Evolutionary conservation across 2,797 vertebrate species (phyloP).

Genomic region (Buphagus erythrorhynchus): DNA sequence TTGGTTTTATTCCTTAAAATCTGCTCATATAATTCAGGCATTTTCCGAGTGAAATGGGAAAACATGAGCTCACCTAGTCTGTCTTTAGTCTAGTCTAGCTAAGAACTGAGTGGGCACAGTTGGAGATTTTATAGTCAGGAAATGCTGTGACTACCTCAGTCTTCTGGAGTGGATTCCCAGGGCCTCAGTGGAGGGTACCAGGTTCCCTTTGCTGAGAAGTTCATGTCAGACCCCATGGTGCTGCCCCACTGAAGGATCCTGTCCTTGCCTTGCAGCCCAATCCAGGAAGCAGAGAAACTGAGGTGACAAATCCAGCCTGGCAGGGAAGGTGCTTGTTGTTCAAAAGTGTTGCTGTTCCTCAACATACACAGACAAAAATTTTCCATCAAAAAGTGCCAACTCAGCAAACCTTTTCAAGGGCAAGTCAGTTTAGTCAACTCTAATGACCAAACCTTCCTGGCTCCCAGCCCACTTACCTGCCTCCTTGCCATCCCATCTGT

Average conservation of each 20-base stretch:
- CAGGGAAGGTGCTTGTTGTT: not conserved
- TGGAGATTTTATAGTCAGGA: not conserved
- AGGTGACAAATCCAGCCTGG: not conserved
- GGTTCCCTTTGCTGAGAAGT: not conserved
- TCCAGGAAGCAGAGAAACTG: not conserved
- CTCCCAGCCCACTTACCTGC: not conserved
- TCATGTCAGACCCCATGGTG: accelerated
- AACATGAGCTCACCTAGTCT: not conserved
- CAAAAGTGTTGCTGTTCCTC: not conserved
- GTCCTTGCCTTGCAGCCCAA: not conserved
- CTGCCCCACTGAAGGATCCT: not conserved
- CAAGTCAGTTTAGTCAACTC: not conserved
- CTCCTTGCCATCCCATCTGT: not conserved
- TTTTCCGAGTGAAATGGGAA: not conserved
- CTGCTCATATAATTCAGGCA: not conserved
- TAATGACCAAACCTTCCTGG: not conserved
- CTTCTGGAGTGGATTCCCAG: not conserved
- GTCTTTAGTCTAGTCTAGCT: not conserved
- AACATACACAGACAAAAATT: not conserved
- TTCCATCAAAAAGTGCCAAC: not conserved
- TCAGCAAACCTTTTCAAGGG: not conserved
- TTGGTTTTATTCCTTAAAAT: not conserved
- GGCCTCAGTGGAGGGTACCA: not conserved
- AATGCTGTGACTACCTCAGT: not conserved
- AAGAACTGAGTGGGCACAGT: not conserved